Conservation (phyloP, 2,797 vertebrate genomes). For the Takifugu ocellatus region DNA sequence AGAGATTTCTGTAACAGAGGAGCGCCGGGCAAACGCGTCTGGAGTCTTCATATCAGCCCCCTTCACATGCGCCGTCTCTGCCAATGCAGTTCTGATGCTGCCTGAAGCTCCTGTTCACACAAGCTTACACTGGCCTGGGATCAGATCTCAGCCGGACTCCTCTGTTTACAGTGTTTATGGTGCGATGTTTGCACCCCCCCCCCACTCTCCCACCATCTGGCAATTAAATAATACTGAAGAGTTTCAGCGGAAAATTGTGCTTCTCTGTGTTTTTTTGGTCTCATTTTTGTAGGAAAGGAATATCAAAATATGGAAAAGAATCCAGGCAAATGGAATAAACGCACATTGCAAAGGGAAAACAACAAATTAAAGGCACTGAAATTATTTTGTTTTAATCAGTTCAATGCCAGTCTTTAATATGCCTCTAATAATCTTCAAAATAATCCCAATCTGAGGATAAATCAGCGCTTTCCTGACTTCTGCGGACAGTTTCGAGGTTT, state of each 20-base stretch:
- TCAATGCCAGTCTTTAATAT: too few species aligned
- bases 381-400: conserved; percentile 5
- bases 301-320: too few species aligned
- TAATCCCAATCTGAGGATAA: too few species aligned
- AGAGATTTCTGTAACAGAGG: conserved; percentile 25
- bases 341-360: too few species aligned
- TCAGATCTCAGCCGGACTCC: conserved; percentile 31
- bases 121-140: conserved; percentile 29
- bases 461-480: too few species aligned
- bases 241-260: too few species aligned
- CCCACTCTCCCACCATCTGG: conserved; percentile 22
- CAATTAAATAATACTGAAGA: conserved; percentile 6
- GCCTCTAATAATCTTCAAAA: too few species aligned
- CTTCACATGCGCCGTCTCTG: conserved; percentile 15
- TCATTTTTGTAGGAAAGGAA: too few species aligned
- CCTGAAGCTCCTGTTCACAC: conserved; percentile 17
- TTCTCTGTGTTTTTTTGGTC: too few species aligned
- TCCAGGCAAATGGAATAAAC: too few species aligned
- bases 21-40: conserved; percentile 16
- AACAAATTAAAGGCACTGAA: conserved; percentile 11
- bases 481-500: too few species aligned
- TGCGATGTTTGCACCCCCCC: conserved; percentile 21
- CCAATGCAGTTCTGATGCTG: conserved; percentile 27
- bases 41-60: conserved; percentile 22
- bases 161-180: background rate